Evolutionary conservation across 2,888 invertebrate genomes (phyloP).

Genomic region (Fragum sueziense): DNA sequence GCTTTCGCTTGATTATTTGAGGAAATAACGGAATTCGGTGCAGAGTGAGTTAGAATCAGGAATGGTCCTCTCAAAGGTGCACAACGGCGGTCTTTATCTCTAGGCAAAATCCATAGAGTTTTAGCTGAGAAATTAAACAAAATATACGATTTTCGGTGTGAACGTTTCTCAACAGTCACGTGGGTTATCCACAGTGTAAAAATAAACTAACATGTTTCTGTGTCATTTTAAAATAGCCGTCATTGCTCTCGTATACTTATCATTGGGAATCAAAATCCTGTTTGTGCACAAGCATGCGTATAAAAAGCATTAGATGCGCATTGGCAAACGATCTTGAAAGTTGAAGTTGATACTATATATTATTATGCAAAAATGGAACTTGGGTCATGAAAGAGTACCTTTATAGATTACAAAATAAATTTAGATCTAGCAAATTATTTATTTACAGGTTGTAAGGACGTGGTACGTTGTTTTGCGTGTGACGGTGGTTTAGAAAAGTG

Average conservation of each 20-base stretch:
- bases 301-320: neutral
- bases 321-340: neutral
- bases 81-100: too few species aligned
- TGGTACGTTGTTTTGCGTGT: constrained; percentile 1
- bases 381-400: neutral
- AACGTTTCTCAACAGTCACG: too few species aligned
- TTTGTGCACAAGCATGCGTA: neutral
- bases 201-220: neutral
- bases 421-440: too few species aligned
- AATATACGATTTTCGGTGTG: too few species aligned
- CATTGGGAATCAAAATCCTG: too few species aligned
- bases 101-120: neutral
- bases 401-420: neutral
- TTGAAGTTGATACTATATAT: neutral
- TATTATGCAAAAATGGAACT: neutral
- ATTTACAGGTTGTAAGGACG: neutral
- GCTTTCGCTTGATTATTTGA: neutral
- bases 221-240: neutral
- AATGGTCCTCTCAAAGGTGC: too few species aligned
- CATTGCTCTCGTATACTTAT: too few species aligned
- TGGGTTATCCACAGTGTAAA: neutral
- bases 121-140: neutral
- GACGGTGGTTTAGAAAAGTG: constrained; percentile 10
- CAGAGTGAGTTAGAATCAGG: too few species aligned
- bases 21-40: too few species aligned